Evolutionary conservation across 1,140 invertebrate species (phyloP).

Genomic region (Drosophila kanapiae): DNA sequence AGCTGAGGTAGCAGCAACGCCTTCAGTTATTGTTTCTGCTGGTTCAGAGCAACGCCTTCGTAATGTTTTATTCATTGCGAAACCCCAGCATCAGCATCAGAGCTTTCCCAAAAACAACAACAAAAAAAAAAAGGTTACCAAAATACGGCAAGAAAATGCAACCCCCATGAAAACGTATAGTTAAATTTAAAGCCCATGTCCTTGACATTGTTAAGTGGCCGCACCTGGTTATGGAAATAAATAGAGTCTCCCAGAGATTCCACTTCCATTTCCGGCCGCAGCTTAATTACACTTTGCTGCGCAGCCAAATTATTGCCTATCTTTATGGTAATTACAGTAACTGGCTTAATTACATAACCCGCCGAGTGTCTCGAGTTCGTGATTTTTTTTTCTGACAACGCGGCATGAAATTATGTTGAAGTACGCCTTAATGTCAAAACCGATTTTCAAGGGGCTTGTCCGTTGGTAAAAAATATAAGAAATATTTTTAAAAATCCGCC

Average conservation of each 20-base stretch:
- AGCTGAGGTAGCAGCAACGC: slow-evolving; percentile 73
- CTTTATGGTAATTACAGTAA: slow-evolving; percentile 74
- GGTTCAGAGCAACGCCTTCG: slow-evolving; percentile 75
- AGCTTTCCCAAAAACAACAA: slow-evolving; percentile 55
- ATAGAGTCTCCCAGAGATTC: slow-evolving; percentile 40
- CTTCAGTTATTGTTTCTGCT: slow-evolving; percentile 82
- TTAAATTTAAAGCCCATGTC: slow-evolving; percentile 17
- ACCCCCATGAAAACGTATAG: slow-evolving; percentile 13
- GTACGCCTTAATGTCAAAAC: slow-evolving; percentile 71
- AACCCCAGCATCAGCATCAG: slow-evolving; percentile 31
- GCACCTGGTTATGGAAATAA: slow-evolving; percentile 9
- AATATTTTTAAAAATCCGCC: slow-evolving; percentile 14
- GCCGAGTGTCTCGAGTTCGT: slow-evolving; percentile 32
- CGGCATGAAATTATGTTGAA: slow-evolving; percentile 58
- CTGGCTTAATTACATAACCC: slow-evolving; percentile 74
- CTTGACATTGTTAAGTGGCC: slow-evolving; percentile 41
- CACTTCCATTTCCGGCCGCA: slow-evolving; percentile 70
- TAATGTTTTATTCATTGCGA: slow-evolving; percentile 80
- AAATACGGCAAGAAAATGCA: neutral
- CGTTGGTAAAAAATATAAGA: slow-evolving; percentile 2
- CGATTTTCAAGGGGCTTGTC: slow-evolving; percentile 44
- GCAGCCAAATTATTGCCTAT: slow-evolving; percentile 64
- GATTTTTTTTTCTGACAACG: slow-evolving; percentile 42
- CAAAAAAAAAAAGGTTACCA: neutral
- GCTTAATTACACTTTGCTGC: slow-evolving; percentile 49